phyloP scores from a whole-genome alignment of 2,888 invertebrate genomes.

The Fabriciana adippe region DNA sequence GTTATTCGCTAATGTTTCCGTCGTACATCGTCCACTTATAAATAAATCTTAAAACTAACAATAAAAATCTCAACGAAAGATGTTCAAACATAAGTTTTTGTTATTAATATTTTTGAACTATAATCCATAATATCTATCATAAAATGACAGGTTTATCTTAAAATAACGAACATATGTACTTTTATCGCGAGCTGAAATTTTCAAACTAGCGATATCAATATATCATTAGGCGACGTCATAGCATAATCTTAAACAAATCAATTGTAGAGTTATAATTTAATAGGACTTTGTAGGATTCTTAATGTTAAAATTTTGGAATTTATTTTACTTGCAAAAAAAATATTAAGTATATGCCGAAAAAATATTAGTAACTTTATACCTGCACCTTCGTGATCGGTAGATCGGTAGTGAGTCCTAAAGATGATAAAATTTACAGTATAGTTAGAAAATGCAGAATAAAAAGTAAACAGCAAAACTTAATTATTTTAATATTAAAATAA shows the following conservation, averaged over 20 bases:
- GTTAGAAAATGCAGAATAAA: too few species aligned
- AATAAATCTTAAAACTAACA: not conserved
- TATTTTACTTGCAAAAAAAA: not conserved
- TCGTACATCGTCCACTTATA: slow-evolving; percentile 15
- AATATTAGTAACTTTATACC: not conserved
- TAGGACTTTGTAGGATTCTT: too few species aligned
- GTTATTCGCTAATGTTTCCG: slow-evolving; percentile 2
- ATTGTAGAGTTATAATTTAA: too few species aligned
- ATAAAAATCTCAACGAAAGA: not conserved
- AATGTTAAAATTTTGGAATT: not conserved
- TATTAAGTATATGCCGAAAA: not conserved
- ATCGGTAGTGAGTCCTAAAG: too few species aligned
- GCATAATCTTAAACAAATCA: not conserved
- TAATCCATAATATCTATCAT: not conserved
- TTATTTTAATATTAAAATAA: too few species aligned
- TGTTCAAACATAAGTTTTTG: not conserved
- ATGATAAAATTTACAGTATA: too few species aligned
- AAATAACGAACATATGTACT: too few species aligned
- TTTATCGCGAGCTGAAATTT: not conserved
- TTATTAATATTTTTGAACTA: not conserved
- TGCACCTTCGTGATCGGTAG: not conserved
- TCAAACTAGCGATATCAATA: not conserved
- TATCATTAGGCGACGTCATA: not conserved
- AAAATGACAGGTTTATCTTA: not conserved
- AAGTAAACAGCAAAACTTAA: too few species aligned